Percentiles rank a stretch among this genome's conserved stretches.
phyloP scores from a whole-genome alignment of 2,113 vertebrate genomes.

The Rhodinocichla rosea region DNA sequence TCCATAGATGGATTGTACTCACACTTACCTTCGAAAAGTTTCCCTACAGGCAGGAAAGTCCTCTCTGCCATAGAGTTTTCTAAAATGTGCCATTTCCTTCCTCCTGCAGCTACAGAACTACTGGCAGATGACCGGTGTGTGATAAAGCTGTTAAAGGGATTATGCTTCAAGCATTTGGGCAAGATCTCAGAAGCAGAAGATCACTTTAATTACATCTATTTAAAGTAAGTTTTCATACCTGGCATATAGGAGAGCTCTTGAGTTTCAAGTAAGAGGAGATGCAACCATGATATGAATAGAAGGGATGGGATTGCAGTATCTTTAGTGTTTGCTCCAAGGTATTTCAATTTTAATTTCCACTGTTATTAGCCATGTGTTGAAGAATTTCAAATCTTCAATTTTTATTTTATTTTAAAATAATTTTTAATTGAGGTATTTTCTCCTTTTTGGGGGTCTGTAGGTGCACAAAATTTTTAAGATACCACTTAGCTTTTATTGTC shows the following conservation, averaged over 20 bases:
- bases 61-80: background rate
- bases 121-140: constrained; percentile 89
- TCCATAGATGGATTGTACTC: background rate
- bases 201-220: constrained; percentile 88
- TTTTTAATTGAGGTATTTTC: background rate
- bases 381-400: background rate
- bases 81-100: background rate
- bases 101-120: constrained; percentile 81
- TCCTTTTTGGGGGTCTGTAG: background rate
- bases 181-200: constrained; percentile 86
- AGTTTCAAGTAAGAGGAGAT: constrained; percentile 11
- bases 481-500: background rate
- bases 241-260: background rate
- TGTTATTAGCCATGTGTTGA: background rate
- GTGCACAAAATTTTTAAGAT: background rate
- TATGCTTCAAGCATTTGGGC: constrained; percentile 93
- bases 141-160: constrained; percentile 89
- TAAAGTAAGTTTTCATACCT: constrained; percentile 81
- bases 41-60: background rate
- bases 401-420: background rate
- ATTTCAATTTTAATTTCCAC: background rate
- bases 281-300: background rate
- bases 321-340: background rate
- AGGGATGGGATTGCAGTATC: background rate
- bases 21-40: background rate